Conservation (phyloP, 2,797 vertebrate species). For the Pogonophryne albipinna region DNA sequence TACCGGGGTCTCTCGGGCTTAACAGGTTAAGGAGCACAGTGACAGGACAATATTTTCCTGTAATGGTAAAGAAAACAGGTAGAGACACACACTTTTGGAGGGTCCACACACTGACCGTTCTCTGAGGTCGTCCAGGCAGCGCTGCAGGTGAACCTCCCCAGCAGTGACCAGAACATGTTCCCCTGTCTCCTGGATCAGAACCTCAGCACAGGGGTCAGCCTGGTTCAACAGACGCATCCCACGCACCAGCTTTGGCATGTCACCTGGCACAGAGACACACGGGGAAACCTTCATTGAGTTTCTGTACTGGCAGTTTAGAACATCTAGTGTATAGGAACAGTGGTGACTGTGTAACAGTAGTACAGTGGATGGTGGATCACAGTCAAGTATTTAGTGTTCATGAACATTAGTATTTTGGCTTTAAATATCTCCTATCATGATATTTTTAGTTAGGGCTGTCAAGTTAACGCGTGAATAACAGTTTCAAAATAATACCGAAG, state of each 20-base stretch:
- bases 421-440: not conserved
- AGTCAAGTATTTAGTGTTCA: not conserved
- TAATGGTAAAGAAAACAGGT: not conserved
- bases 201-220: constrained; percentile 95
- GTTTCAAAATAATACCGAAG: too few relatives aligned
- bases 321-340: not conserved
- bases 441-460: too few relatives aligned
- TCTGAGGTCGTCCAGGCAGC: constrained; percentile 95
- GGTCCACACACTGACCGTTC: constrained; percentile 87
- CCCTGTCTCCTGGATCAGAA: constrained; percentile 97
- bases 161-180: constrained; percentile 97
- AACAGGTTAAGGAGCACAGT: not conserved
- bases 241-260: constrained; percentile 94
- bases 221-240: constrained; percentile 98
- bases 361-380: not conserved
- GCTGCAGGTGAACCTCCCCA: constrained; percentile 97
- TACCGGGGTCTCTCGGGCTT: too few relatives aligned
- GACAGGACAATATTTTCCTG: not conserved
- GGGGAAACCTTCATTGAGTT: not conserved
- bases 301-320: not conserved
- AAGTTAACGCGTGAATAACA: too few relatives aligned
- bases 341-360: not conserved
- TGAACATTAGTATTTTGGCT: not conserved
- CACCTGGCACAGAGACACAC: constrained; percentile 83
- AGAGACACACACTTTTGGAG: not conserved